Evolutionary conservation across 1,140 invertebrate species (phyloP), one percentile per base, ranked within the genome.

Genomic region (Pantala flavescens): DNA sequence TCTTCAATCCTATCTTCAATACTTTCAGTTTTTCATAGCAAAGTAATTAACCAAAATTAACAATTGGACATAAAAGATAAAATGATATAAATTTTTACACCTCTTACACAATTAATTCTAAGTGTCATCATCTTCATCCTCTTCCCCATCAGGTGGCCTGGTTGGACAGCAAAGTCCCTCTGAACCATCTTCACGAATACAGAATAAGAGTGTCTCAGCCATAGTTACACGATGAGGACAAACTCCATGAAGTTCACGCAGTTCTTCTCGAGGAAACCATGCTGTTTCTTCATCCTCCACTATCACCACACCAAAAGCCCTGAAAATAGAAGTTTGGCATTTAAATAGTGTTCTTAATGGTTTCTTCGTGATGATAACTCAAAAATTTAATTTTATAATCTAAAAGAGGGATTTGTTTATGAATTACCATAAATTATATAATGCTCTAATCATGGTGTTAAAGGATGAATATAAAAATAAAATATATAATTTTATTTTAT

Each of bases 231-330:
- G 91, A 77, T 93, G 91, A 0, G 90, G 89, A 75, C 90, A 85
- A 73, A 97, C 92, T 72, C 91, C 91, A 78, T 96, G 92, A 80
- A 93, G 95, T 79, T 96, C 93, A 78, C 92, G 90, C 0, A 97
- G 84, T 77, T 97, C 94, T 19, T 91, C 89, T 0, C 90, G 90
- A 0, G 94, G 94, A 80, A 96, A 97, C 94, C 94, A 96, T 14
- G 93, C 92, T 75, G 94, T 92, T 80, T 94, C 92, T 73, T 94
- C 92, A 78, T 95, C 93, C n/a, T 94, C 91, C 63, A 96, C 90
- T 43, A 96, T 88, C 12, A 89, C 86, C 76, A 92, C 87, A 70
- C 91, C 91, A 76, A 90, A 90, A 42, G 88, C 85, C 84, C 93
- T 93, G 80, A 80, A 72, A 42, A 70, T 70, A 73, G 75, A 74